A percentile compares a stretch with the other conserved stretches of the same genome.
These are phyloP conservation scores for Suricata suricatta DNA, from an alignment of 2,113 vertebrate genomes.

Conservation along the genomic window DNA sequence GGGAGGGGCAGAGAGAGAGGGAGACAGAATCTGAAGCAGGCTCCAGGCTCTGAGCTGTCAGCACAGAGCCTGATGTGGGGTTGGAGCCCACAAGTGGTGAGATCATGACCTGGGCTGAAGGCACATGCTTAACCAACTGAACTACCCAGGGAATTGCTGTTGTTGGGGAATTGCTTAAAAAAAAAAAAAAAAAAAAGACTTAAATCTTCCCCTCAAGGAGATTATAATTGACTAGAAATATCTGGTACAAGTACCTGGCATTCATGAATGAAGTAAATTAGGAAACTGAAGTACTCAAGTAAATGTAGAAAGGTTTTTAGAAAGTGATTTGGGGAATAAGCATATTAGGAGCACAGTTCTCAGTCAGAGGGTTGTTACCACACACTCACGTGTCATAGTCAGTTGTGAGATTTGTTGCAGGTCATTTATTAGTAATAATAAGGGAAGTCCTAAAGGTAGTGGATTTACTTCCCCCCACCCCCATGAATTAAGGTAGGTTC, in stretches of 20 bases:
- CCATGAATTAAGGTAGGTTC: background rate
- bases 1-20: too few species aligned
- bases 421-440: background rate
- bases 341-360: background rate
- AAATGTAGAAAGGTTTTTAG: background rate
- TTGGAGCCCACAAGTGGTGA: too few species aligned
- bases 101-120: too few species aligned
- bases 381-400: background rate
- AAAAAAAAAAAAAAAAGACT: background rate
- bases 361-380: background rate
- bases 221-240: background rate
- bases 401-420: background rate
- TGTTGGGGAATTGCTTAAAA: background rate
- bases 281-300: background rate
- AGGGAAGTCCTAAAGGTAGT: background rate
- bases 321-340: background rate
- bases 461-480: background rate
- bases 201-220: background rate
- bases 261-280: conserved; percentile 15
- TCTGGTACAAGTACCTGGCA: background rate
- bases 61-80: too few species aligned
- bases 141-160: background rate
- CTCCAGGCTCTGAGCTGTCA: too few species aligned
- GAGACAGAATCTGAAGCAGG: too few species aligned
- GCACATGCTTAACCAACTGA: too few species aligned